Evolutionary conservation across 1,140 invertebrate species (phyloP), one percentile per base, ranked within the genome.

Genomic region (Musca domestica): DNA sequence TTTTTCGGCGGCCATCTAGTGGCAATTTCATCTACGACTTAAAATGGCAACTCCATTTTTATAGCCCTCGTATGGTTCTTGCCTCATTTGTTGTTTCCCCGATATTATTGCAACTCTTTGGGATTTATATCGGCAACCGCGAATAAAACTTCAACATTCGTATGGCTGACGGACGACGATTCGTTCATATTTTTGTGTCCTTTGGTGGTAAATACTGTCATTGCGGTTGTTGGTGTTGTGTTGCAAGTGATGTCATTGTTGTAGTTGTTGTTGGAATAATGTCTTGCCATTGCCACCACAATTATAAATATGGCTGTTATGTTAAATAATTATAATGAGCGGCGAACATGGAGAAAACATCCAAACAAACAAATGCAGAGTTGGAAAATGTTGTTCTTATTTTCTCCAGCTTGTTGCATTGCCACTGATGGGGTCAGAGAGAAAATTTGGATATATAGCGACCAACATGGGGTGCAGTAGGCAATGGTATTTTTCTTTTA

Each of bases 271-370:
- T 25, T 56, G 23, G 17, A 34, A 27, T 30, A 17, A n/a, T 34
- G 56, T 56, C 10, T 15, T 23, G 10, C 52, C 25, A 25, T 22
- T 56, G 17, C 34, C 27, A 34, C 27, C 27, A 61, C 56, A 61
- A 61, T 61, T 61, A 17, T 34, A 61, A 58, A 61, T 58, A 61
- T 61, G 27, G 27, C 27, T 34, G 27, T 61, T 61, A 61, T 61
- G 56, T 61, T 61, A 61, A 61, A 61, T 61, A 61, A 61, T 61
- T 61, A 61, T 61, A 61, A 61, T 61, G 56, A 61, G 56, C 56
- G 34, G 10, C 34, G 34, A 41, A 41, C 34, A 41, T 41, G 34
- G 12, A 41, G 34, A 5, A 41, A 2, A 12, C 34, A 41, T 12
- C 2, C 12, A 41, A 41, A 41, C 34, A 41, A 41, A 5, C 34